Evolutionary conservation across 2,797 vertebrate genomes (phyloP).

Genomic region (Mus caroli): DNA sequence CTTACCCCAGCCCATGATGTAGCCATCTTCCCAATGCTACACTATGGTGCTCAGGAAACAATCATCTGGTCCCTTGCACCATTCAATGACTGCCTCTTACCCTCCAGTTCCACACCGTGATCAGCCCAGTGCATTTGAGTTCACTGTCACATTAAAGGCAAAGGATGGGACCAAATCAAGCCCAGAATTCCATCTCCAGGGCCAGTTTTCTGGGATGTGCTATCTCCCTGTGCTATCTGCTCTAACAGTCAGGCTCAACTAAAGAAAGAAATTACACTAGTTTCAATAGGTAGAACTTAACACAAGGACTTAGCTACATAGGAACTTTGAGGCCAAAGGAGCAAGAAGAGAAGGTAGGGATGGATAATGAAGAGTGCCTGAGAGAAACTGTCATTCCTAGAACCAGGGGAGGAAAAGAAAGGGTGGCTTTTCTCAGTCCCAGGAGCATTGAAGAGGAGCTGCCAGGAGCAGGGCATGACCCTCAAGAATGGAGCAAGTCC

Average conservation of each 20-base stretch:
- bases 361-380: fast-evolving
- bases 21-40: background rate
- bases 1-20: background rate
- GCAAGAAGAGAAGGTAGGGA: fast-evolving
- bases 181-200: background rate
- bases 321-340: background rate
- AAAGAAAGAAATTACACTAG: too few species aligned
- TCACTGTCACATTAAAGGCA: background rate
- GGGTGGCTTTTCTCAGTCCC: background rate
- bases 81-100: background rate
- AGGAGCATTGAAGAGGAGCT: fast-evolving
- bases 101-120: fast-evolving
- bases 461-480: background rate
- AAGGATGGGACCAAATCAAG: background rate
- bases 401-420: fast-evolving
- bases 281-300: background rate
- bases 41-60: background rate
- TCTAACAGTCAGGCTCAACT: fast-evolving
- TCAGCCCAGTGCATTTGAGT: fast-evolving
- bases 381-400: too few species aligned
- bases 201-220: background rate
- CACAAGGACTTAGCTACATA: fast-evolving
- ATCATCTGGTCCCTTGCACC: fast-evolving
- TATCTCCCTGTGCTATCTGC: background rate
- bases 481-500: background rate